Conservation (phyloP, 2,888 invertebrate species). For the Thereva nobilitata region DNA sequence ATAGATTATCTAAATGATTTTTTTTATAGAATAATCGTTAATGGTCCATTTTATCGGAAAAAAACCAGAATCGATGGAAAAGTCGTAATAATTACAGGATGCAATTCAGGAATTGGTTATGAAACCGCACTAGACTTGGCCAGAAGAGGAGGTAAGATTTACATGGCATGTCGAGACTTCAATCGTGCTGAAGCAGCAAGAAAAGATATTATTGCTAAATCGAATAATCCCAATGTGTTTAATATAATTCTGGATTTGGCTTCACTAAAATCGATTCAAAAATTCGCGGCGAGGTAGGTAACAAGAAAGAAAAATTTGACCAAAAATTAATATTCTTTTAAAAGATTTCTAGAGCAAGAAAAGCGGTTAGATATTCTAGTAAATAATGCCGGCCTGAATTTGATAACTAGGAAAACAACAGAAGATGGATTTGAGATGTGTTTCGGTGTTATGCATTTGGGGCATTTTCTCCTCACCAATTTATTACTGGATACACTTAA, state of each 20-base stretch:
- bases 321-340: conserved; percentile 39
- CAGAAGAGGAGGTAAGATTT: conserved; percentile 73
- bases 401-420: conserved; percentile 57
- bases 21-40: conserved; percentile 40
- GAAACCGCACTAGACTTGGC: conserved; percentile 75
- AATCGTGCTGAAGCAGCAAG: conserved; percentile 72
- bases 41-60: conserved; percentile 52
- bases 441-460: conserved; percentile 65
- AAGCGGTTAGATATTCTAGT: conserved; percentile 61
- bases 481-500: conserved; percentile 63
- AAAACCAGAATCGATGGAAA: conserved; percentile 64
- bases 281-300: conserved; percentile 63
- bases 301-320: no score
- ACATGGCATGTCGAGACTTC: conserved; percentile 85
- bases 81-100: conserved; percentile 77
- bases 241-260: conserved; percentile 61
- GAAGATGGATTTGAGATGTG: conserved; percentile 64
- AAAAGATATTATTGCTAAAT: conserved; percentile 73
- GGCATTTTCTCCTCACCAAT: conserved; percentile 67
- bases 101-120: conserved; percentile 80
- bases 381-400: conserved; percentile 64
- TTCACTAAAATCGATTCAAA: conserved; percentile 62
- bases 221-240: conserved; percentile 74
- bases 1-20: no score
- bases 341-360: conserved; percentile 57